A percentile compares a stretch with the other conserved stretches of the same genome.
phyloP scores from a whole-genome alignment of 2,113 vertebrate genomes.

The Cygnus buccinator region DNA sequence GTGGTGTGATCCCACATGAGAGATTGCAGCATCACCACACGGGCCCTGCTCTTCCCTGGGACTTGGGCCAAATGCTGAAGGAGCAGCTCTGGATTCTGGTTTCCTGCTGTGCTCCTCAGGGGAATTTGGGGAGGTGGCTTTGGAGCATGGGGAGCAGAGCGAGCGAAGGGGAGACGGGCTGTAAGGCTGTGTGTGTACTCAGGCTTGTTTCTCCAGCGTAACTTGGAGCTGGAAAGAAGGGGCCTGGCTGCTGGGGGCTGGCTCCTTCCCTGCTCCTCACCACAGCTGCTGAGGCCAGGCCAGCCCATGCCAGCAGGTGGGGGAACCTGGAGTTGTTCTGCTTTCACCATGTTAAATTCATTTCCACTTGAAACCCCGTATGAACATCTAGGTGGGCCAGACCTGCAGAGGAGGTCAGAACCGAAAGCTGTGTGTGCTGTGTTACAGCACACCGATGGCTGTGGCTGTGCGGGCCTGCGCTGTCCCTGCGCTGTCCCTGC shows the following conservation, averaged over 20 bases:
- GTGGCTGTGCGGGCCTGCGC: not conserved
- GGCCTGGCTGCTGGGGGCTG: not conserved
- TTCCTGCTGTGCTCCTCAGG: not conserved
- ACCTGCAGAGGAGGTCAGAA: not conserved
- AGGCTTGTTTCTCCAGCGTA: not conserved
- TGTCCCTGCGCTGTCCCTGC: not conserved
- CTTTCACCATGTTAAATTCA: not conserved
- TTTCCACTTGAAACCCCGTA: accelerated
- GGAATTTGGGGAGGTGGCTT: not conserved
- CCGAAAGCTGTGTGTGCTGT: not conserved
- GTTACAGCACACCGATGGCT: not conserved
- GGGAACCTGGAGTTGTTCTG: not conserved
- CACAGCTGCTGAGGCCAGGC: not conserved
- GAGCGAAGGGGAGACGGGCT: not conserved
- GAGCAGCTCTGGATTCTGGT: constrained; percentile 1
- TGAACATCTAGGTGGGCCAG: not conserved
- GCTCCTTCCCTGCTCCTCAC: not conserved
- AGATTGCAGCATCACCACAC: not conserved
- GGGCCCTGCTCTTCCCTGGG: constrained; percentile 5
- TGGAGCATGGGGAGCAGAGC: not conserved
- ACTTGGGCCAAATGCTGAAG: not conserved
- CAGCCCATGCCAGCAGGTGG: not conserved
- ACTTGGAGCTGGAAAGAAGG: not conserved
- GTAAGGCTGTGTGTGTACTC: not conserved
- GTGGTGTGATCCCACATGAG: not conserved